Percentiles rank a stretch among this genome's conserved stretches.
These are phyloP conservation scores for Nineta flava DNA, from an alignment of 2,888 invertebrate species.

Conservation along the genomic window DNA sequence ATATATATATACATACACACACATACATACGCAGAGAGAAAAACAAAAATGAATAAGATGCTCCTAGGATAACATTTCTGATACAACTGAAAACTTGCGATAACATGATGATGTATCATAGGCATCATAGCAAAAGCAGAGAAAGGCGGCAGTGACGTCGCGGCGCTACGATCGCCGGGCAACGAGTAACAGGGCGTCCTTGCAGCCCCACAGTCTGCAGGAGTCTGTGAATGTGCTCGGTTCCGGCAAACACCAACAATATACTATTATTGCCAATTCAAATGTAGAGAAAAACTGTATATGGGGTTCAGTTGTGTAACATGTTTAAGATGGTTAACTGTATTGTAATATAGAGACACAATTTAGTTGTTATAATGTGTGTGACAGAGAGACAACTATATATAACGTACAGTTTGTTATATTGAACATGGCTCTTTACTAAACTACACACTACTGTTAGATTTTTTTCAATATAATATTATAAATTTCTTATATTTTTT, in stretches of 20 bases:
- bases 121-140: background rate
- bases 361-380: background rate
- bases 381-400: background rate
- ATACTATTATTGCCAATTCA: background rate
- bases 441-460: too few species aligned
- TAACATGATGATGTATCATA: background rate
- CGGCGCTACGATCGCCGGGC: conserved; percentile 3
- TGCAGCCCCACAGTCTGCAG: conserved; percentile 4
- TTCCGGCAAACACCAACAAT: background rate
- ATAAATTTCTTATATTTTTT: too few species aligned
- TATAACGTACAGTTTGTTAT: background rate
- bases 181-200: background rate
- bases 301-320: background rate
- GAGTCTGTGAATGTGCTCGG: conserved; percentile 1
- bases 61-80: too few species aligned
- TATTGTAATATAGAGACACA: background rate
- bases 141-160: conserved; percentile 3
- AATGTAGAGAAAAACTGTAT: background rate
- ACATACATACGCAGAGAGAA: too few species aligned
- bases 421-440: background rate
- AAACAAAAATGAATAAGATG: too few species aligned
- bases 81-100: too few species aligned
- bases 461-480: too few species aligned
- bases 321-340: background rate
- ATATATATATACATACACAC: too few species aligned